Conservation (phyloP, 2,113 vertebrate species). For the Echinops telfairi region DNA sequence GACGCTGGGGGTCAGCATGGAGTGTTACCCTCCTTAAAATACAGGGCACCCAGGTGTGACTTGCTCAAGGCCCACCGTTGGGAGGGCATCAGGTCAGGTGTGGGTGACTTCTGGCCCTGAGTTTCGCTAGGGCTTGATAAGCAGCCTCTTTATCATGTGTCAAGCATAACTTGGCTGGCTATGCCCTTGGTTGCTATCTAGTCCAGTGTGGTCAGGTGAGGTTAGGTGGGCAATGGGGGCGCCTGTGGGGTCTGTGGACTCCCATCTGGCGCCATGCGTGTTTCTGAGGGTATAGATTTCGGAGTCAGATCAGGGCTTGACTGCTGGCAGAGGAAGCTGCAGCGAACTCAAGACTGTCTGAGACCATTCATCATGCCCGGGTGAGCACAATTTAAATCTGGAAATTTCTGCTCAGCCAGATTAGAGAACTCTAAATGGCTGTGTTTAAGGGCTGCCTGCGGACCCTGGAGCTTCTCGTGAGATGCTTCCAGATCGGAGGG, state of each 20-base stretch:
- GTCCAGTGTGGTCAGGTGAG: neutral
- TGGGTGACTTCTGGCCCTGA: neutral
- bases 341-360: constrained; percentile 61
- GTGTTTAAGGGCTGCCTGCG: constrained; percentile 50
- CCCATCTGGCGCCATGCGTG: neutral
- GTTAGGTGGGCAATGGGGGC: neutral
- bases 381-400: constrained; percentile 71
- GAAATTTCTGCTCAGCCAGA: constrained; percentile 76
- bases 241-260: neutral
- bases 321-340: neutral
- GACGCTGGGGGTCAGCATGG: no score
- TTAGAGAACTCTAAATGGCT: constrained; percentile 70
- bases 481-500: neutral
- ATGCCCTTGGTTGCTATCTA: neutral
- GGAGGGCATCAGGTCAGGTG: neutral
- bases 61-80: neutral
- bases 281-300: neutral
- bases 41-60: no score
- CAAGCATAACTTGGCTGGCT: neutral
- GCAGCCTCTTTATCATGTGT: neutral
- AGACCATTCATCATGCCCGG: constrained; percentile 64
- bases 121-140: neutral
- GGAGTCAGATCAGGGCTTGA: constrained; percentile 71
- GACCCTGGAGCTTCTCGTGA: constrained; percentile 40
- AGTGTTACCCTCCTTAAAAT: no score